A percentile compares a stretch with the other conserved stretches of the same genome.
phyloP scores from a whole-genome alignment of 2,797 vertebrate genomes.

The Sebastes dallii region DNA sequence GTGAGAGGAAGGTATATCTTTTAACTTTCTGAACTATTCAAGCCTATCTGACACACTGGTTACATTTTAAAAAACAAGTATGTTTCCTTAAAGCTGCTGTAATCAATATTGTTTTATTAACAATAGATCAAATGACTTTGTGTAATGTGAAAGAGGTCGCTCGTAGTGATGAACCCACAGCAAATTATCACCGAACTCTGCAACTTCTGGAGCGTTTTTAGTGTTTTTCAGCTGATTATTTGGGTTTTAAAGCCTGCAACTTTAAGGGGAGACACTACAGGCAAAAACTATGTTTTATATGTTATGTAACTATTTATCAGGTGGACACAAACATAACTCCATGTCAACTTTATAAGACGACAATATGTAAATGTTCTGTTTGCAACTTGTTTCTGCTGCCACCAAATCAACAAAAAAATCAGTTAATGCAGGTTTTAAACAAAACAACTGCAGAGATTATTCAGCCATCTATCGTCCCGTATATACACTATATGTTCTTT shows the following conservation, averaged over 20 bases:
- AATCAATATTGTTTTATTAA: background rate
- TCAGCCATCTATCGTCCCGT: background rate
- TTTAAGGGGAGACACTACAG: too few relatives aligned
- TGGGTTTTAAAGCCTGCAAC: background rate
- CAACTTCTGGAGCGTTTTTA: background rate
- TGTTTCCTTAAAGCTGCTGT: background rate
- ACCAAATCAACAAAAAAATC: background rate
- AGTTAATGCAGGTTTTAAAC: background rate
- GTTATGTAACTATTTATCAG: background rate
- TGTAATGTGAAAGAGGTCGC: background rate
- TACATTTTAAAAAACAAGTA: background rate
- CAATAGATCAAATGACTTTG: background rate
- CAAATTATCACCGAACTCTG: background rate
- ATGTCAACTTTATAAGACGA: background rate
- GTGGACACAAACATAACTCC: background rate
- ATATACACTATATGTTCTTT: background rate
- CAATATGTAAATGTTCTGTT: background rate
- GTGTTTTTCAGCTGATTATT: background rate
- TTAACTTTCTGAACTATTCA: background rate
- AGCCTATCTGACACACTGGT: background rate
- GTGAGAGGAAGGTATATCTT: background rate
- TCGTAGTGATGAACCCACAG: background rate
- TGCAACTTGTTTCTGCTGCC: background rate
- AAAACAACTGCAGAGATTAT: background rate
- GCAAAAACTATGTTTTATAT: too few relatives aligned